Base-by-base conservation (phyloP, 1,140 invertebrate genomes). In the Penaeus indicus region DNA sequence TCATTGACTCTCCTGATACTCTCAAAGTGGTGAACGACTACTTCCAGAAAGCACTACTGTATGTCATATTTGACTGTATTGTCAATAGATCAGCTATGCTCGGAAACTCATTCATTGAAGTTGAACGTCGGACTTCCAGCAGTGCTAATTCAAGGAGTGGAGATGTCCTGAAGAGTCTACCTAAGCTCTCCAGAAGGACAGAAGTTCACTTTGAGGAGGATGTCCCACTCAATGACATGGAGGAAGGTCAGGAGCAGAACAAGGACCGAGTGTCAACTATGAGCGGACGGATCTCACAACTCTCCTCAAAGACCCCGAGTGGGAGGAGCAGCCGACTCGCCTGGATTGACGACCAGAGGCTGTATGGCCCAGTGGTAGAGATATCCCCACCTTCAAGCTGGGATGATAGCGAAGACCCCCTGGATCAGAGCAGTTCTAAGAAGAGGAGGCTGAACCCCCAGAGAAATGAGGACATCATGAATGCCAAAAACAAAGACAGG, bases 1-100 rank as follows among this genome's bases (percentile, higher is more conserved):
- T 94, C 7, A 93, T 94, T 85, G 93, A 94, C 89, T 92, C 92
- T 25, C 92, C 92, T 42, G 93, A 93, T 64, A 93, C 92, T 89
- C 92, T 93, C n/a, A 91, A 91, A 7, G 87, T 92, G 0, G 92
- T 93, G 1, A 91, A 92, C 82, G 90, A 92, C 47, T 92, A 92
- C 64, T 94, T 94, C 90, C 90, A 92, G 11, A 93, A 93, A 88
- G 92, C 92, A 80, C 88, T 94, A 11, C 85, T 93, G 11, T 94
- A 93, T 93, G 89, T 94, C 61, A 54, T 94, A n/a, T 75, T 94
- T 42, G 91, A 93, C 69, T 92, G 93, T 91, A 92, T 92, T 13
- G 92, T 92, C 64, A 91, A 91, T 78, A 88, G 91, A 91, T 32
- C 92, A 92, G 60, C 25, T 25, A 42, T 25, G 61, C 38, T 16